These are phyloP conservation scores for Dascillus cervinus DNA, from an alignment of 2,888 invertebrate genomes.

Conservation along the genomic window DNA sequence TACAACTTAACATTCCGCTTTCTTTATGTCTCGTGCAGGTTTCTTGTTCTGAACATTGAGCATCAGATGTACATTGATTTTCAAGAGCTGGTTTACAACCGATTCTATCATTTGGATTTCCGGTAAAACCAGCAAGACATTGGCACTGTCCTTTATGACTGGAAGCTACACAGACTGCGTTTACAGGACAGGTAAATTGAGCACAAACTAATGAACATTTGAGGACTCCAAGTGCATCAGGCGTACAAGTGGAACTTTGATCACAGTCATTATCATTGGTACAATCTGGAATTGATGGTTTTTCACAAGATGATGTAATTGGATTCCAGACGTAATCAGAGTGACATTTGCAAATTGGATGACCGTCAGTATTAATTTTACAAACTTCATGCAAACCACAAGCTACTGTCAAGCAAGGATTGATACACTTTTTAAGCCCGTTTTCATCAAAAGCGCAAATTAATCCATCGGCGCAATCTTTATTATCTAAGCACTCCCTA, in stretches of 20 bases:
- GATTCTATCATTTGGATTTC: constrained; percentile 83
- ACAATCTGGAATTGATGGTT: constrained; percentile 81
- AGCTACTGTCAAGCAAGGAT: constrained; percentile 71
- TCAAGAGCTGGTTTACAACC: constrained; percentile 70
- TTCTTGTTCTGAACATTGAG: constrained; percentile 77
- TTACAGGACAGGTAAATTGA: constrained; percentile 75
- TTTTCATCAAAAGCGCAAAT: constrained; percentile 60
- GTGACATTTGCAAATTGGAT: constrained; percentile 72
- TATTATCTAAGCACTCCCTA: constrained; percentile 58
- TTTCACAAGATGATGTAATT: constrained; percentile 71
- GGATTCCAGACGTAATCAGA: constrained; percentile 79
- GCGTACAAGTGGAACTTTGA: constrained; percentile 62
- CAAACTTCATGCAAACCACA: constrained; percentile 81
- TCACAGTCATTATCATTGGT: constrained; percentile 62
- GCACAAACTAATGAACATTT: constrained; percentile 74
- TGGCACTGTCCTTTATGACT: constrained; percentile 73
- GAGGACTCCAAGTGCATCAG: constrained; percentile 77
- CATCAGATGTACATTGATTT: constrained; percentile 71
- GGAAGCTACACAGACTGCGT: constrained; percentile 70
- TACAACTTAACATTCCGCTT: constrained; percentile 57
- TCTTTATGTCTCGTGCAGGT: constrained; percentile 57
- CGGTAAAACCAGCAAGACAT: constrained; percentile 74
- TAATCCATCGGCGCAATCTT: constrained; percentile 64
- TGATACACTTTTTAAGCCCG: constrained; percentile 61
- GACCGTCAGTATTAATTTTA: constrained; percentile 55